These are phyloP conservation scores for Noctua janthina DNA, from an alignment of 2,888 invertebrate genomes.

Conservation along the genomic window DNA sequence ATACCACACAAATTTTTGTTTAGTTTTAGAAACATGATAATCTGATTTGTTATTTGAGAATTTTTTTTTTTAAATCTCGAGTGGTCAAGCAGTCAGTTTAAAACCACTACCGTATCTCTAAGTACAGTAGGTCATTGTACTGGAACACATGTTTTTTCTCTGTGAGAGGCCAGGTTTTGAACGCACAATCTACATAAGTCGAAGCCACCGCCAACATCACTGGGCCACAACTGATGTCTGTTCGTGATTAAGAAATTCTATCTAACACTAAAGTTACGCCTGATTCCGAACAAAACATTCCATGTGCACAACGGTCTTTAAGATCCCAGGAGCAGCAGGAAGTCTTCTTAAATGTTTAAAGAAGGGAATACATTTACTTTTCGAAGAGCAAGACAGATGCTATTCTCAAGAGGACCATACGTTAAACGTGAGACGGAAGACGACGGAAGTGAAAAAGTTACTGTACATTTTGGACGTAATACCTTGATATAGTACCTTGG, in stretches of 20 bases:
- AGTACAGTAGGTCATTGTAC: too few species aligned
- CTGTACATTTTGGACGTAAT: conserved; percentile 1
- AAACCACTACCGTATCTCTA: too few species aligned
- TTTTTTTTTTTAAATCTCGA: too few species aligned
- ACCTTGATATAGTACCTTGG: background rate
- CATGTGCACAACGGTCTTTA: background rate
- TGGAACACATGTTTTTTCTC: too few species aligned
- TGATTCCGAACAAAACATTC: background rate
- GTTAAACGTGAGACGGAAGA: background rate
- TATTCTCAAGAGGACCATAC: conserved; percentile 22
- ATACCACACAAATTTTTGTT: too few species aligned
- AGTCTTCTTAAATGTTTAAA: conserved; percentile 24
- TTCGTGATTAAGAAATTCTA: background rate
- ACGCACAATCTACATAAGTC: too few species aligned
- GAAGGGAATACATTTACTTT: conserved; percentile 3
- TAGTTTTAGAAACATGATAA: too few species aligned
- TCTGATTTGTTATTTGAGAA: too few species aligned
- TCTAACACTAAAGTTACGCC: background rate
- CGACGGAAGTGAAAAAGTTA: background rate
- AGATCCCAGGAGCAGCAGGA: conserved; percentile 17
- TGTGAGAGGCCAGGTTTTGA: too few species aligned
- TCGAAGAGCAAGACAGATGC: conserved; percentile 4
- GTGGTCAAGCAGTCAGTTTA: too few species aligned
- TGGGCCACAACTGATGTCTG: too few species aligned
- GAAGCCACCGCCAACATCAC: too few species aligned